Conservation (phyloP, 2,113 vertebrate genomes). For the Silurus glanis region DNA sequence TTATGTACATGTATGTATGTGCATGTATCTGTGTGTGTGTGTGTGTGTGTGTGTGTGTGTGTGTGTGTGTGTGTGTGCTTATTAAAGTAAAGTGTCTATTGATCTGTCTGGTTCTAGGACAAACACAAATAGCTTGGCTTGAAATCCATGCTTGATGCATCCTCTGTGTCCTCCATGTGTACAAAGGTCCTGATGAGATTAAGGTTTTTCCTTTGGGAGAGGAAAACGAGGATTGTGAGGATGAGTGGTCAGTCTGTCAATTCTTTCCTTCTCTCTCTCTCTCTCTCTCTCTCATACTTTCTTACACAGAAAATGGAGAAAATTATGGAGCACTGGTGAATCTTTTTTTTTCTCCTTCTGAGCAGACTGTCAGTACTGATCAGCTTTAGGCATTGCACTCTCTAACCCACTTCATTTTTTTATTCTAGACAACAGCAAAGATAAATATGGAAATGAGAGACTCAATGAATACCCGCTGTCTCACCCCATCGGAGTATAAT, state of each 20-base stretch:
- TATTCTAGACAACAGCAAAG: not conserved
- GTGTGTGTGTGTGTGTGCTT: not conserved
- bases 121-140: slow-evolving; percentile 24
- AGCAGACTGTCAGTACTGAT: not conserved
- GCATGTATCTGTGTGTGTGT: not conserved
- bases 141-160: slow-evolving; percentile 9
- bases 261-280: not conserved
- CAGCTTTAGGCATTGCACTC: not conserved
- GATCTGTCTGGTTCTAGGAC: slow-evolving; percentile 27
- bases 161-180: not conserved
- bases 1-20: not conserved
- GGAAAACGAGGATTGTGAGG: slow-evolving; percentile 4
- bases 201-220: not conserved
- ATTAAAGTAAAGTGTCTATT: slow-evolving; percentile 5
- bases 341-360: not conserved
- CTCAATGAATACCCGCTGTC: too few species aligned
- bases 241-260: not conserved
- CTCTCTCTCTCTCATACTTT: not conserved
- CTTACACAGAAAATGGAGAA: too few species aligned
- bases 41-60: not conserved
- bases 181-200: slow-evolving; percentile 11
- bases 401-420: not conserved
- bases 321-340: slow-evolving; percentile 22
- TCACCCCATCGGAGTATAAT: not conserved
- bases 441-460: not conserved